Evolutionary conservation across 1,140 invertebrate genomes (phyloP).

Genomic region (Drosophila gunungcola): DNA sequence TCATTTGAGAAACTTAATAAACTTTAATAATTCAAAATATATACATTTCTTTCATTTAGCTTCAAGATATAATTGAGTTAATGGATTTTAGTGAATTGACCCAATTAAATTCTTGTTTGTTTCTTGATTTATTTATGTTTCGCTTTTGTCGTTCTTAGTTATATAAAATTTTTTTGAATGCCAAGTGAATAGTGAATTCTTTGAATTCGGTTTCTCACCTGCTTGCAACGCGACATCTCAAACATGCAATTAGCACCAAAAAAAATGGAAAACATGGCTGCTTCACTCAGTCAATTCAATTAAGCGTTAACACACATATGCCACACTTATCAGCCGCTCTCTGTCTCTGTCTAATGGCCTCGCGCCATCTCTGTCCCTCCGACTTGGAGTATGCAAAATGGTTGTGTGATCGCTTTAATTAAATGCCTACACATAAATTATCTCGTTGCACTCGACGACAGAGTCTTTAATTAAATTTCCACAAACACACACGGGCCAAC

Average conservation of each 20-base stretch:
- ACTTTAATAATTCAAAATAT: background rate
- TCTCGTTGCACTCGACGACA: constrained; percentile 55
- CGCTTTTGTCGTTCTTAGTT: no score
- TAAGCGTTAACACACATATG: constrained; percentile 66
- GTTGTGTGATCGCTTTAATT: constrained; percentile 75
- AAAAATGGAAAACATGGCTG: background rate
- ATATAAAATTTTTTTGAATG: background rate
- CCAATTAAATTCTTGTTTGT: no score
- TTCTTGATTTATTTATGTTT: no score
- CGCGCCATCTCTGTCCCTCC: constrained; percentile 14
- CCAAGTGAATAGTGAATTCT: background rate
- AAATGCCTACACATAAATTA: constrained; percentile 77
- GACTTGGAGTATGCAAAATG: constrained; percentile 64
- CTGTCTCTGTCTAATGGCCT: constrained; percentile 12
- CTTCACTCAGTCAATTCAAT: constrained; percentile 62
- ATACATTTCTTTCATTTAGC: no score
- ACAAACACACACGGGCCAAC: constrained; percentile 21
- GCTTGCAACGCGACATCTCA: constrained; percentile 8
- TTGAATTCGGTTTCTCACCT: constrained; percentile 40
- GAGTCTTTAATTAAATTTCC: constrained; percentile 74
- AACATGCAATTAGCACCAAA: constrained; percentile 38
- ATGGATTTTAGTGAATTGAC: no score
- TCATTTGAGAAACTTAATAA: no score
- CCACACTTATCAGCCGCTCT: constrained; percentile 60
- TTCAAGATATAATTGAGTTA: no score